These are phyloP conservation scores for Patella depressa DNA, from an alignment of 2,888 invertebrate genomes.

Conservation along the genomic window DNA sequence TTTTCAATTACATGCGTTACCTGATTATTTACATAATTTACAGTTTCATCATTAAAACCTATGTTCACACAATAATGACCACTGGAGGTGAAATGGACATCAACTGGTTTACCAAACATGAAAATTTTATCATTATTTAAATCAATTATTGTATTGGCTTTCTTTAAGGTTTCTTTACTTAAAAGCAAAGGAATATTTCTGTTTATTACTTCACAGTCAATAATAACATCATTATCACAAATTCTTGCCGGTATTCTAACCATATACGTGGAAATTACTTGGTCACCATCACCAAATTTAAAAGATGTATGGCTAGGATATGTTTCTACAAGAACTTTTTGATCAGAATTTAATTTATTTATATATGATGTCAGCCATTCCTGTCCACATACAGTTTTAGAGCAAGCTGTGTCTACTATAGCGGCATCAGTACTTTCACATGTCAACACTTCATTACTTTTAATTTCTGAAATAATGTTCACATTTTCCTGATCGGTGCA, in stretches of 20 bases:
- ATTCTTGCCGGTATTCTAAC: constrained; percentile 24
- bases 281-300: constrained; percentile 30
- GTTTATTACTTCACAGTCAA: constrained; percentile 24
- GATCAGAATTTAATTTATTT: background rate
- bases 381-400: background rate
- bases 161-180: constrained; percentile 27
- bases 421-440: background rate
- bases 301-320: constrained; percentile 14
- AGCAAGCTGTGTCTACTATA: background rate
- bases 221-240: constrained; percentile 11
- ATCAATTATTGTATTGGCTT: constrained; percentile 23
- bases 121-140: constrained; percentile 24
- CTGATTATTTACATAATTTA: background rate
- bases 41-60: background rate
- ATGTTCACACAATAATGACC: constrained; percentile 32
- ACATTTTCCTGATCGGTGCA: too few relatives aligned
- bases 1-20: background rate
- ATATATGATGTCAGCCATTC: background rate
- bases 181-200: constrained; percentile 26
- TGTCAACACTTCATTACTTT: background rate
- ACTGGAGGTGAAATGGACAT: constrained; percentile 25
- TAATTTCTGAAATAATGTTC: too few relatives aligned
- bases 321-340: constrained; percentile 7
- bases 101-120: constrained; percentile 24
- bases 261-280: constrained; percentile 9